Evolutionary conservation across 2,888 invertebrate species (phyloP).

Genomic region (Scrobipalpa costella): DNA sequence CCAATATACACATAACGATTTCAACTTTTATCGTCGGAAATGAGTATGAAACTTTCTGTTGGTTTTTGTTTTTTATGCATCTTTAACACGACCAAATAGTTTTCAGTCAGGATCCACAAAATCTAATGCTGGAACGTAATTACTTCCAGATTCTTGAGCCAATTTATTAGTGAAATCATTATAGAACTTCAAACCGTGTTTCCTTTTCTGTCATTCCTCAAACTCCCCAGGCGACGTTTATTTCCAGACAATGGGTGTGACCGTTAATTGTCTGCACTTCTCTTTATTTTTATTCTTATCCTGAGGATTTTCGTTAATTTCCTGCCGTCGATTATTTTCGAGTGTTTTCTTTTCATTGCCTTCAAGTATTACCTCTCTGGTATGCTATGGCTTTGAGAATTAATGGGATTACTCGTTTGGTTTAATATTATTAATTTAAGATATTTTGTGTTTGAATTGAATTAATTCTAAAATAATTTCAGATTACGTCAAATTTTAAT

Average conservation of each 20-base stretch:
- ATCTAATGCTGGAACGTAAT: too few species aligned
- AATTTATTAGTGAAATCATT: too few species aligned
- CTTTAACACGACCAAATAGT: too few species aligned
- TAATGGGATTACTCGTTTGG: not conserved
- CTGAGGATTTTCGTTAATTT: conserved; percentile 41
- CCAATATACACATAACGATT: not conserved
- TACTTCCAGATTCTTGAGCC: too few species aligned
- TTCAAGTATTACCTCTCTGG: not conserved
- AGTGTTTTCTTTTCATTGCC: conserved; percentile 21
- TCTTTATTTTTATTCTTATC: conserved; percentile 44
- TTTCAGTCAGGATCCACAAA: too few species aligned
- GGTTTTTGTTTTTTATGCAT: too few species aligned
- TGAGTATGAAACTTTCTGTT: too few species aligned
- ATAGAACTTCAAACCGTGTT: not conserved
- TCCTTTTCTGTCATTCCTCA: conserved; percentile 11
- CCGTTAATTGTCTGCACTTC: conserved; percentile 53
- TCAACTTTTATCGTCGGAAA: not conserved
- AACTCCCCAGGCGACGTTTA: conserved; percentile 26
- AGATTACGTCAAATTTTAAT: too few species aligned
- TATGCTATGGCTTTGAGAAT: not conserved
- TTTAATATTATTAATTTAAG: not conserved
- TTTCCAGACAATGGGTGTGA: conserved; percentile 46
- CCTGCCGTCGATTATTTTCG: conserved; percentile 37
- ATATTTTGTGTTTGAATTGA: too few species aligned
- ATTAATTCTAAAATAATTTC: too few species aligned